Conservation (phyloP, 1,140 invertebrate genomes). For the Caerostris extrusa region DNA sequence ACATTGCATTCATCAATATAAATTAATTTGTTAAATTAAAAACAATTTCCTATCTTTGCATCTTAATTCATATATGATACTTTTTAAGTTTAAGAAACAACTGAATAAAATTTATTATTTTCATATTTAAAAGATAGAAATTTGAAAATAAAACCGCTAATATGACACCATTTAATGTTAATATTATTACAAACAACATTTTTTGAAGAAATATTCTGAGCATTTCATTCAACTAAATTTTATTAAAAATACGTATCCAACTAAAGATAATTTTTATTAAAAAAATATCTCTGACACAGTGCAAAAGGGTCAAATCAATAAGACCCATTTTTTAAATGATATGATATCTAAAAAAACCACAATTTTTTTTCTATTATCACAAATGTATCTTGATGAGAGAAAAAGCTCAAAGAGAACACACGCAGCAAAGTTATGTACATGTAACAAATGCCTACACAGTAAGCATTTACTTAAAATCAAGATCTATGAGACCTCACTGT, state of each 20-base stretch:
- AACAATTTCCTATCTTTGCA: too few relatives aligned
- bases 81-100: too few relatives aligned
- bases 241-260: not conserved
- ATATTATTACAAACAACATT: too few relatives aligned
- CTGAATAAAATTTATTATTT: too few relatives aligned
- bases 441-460: slow-evolving; percentile 76
- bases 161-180: too few relatives aligned
- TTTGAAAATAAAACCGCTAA: too few relatives aligned
- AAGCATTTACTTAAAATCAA: slow-evolving; percentile 77
- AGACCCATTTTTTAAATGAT: slow-evolving; percentile 56
- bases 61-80: too few relatives aligned
- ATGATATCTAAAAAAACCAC: slow-evolving; percentile 67
- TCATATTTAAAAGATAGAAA: too few relatives aligned
- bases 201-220: too few relatives aligned
- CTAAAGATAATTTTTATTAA: not conserved
- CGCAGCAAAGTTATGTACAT: slow-evolving; percentile 64
- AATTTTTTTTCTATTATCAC: slow-evolving; percentile 65
- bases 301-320: not conserved
- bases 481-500: slow-evolving; percentile 76
- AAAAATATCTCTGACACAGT: not conserved
- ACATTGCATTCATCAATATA: too few relatives aligned
- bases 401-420: slow-evolving; percentile 75
- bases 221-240: not conserved
- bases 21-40: too few relatives aligned
- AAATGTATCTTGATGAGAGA: slow-evolving; percentile 69